A percentile compares a stretch with the other conserved stretches of the same genome.
These are phyloP conservation scores for Vanacampus margaritifer DNA, from an alignment of 2,113 vertebrate genomes.

Conservation along the genomic window DNA sequence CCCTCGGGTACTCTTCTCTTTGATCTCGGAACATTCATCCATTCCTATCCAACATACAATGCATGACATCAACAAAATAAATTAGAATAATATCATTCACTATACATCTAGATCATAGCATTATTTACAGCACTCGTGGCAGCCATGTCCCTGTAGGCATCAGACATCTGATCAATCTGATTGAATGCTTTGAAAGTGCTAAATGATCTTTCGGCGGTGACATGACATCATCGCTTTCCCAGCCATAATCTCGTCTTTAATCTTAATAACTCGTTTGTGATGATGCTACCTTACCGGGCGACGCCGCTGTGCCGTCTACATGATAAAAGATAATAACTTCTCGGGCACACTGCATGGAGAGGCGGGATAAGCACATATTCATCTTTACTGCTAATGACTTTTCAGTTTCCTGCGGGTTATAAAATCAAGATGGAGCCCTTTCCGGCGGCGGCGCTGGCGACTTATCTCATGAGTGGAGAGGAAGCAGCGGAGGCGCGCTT, in stretches of 20 bases:
- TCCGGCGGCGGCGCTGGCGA: constrained; percentile 19
- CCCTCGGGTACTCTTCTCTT: too few relatives aligned
- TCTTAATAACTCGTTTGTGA: not conserved
- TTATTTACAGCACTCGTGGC: not conserved
- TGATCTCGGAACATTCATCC: too few relatives aligned
- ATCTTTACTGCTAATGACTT: constrained; percentile 35
- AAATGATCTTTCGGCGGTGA: not conserved
- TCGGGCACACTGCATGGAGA: constrained; percentile 19
- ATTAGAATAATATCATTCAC: not conserved
- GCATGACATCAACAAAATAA: not conserved
- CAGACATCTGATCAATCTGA: not conserved
- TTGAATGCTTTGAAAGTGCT: not conserved
- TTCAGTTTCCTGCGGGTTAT: constrained; percentile 26
- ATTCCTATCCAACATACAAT: too few relatives aligned
- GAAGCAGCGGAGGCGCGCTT: constrained; percentile 27
- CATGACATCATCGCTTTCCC: not conserved
- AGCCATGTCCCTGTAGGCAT: not conserved
- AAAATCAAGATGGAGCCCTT: constrained; percentile 35
- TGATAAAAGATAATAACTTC: constrained; percentile 5
- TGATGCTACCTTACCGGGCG: not conserved
- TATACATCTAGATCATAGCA: not conserved
- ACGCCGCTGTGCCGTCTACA: not conserved
- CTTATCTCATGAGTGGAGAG: constrained; percentile 21
- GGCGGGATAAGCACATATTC: constrained; percentile 35
- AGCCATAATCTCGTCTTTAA: not conserved